Base-by-base conservation (phyloP, 2,888 invertebrate species). In the Arge pagana region DNA sequence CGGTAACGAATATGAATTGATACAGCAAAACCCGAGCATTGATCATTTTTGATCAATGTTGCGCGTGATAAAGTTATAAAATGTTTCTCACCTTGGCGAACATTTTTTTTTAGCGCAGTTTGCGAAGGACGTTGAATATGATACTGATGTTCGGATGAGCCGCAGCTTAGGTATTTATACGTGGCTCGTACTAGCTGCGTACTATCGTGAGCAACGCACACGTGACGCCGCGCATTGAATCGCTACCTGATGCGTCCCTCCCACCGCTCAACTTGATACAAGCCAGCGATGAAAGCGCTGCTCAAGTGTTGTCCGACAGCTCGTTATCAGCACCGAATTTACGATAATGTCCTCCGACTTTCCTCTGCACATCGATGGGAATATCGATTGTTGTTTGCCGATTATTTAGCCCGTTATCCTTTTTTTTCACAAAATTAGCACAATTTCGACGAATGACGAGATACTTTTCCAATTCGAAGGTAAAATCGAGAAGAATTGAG, bases 151-250 rank as follows among this genome's bases (percentile, higher is more conserved):
- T 53, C 50, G 40, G 51, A 28, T 58, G 60, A 57, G 50, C 53
- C 43, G 52, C 53, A 51, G 53, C 60, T 59, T 58, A 65, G 54
- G 71, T 71, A 71, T 72, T 72, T 72, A 72, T 72, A 72, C 60
- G 57, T 56, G 23, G 30, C 55, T 37, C 24, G 50, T 37, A 41
- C 53, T 30, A 45, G 36, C 30, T 35, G 45, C 41, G 18, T 40
- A 39, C 49, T 18, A 54, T 45, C 48, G 39, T 45, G 35, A 45
- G 33, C 45, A n/a, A 45, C 23, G 23, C 19, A 10, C 15, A 40
- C 24, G 45, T 11, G 35, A 23, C 45, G 33, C 45, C 23, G 33
- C 35, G 45, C 31, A 45, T 45, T 45, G 15, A 45, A 45, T 33
- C 23, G 21, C 35, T 3, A 23, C 15, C n/a, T n/a, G 43, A 36